These are phyloP conservation scores for Marcusenius ussheri DNA, from an alignment of 2,113 vertebrate species.

Conservation along the genomic window DNA sequence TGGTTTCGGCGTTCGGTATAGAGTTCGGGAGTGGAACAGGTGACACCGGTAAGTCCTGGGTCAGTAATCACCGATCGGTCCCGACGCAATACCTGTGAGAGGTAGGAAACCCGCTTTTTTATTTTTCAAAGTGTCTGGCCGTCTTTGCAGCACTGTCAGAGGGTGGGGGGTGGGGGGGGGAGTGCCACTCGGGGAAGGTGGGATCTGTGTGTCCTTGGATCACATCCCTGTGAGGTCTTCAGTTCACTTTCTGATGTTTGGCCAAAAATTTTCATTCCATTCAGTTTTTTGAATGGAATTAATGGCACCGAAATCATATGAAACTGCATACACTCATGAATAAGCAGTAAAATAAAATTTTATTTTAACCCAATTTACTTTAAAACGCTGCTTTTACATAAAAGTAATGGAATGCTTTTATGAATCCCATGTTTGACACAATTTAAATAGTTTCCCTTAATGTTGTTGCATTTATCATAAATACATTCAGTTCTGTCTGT, in stretches of 20 bases:
- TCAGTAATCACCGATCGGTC: slow-evolving; percentile 46
- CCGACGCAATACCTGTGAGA: slow-evolving; percentile 45
- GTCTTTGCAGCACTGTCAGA: background rate
- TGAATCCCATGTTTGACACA: background rate
- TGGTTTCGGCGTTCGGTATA: slow-evolving; percentile 50
- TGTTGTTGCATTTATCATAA: background rate
- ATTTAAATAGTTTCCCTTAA: background rate
- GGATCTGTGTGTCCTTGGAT: background rate
- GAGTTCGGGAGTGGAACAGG: slow-evolving; percentile 46
- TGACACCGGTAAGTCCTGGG: slow-evolving; percentile 57
- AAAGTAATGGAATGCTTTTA: background rate
- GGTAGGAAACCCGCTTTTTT: slow-evolving; percentile 54
- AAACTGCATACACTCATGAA: background rate
- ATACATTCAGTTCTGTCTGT: background rate
- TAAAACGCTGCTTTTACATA: background rate
- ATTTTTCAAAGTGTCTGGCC: slow-evolving; percentile 19
- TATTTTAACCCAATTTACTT: background rate
- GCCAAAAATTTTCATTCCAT: background rate
- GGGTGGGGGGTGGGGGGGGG: background rate
- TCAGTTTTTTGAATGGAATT: background rate
- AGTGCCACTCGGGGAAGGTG: background rate
- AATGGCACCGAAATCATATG: background rate
- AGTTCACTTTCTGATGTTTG: background rate
- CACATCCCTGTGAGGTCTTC: background rate
- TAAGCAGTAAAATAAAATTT: background rate